phyloP scores from a whole-genome alignment of 2,113 vertebrate species.

The Myotis lucifugus region DNA sequence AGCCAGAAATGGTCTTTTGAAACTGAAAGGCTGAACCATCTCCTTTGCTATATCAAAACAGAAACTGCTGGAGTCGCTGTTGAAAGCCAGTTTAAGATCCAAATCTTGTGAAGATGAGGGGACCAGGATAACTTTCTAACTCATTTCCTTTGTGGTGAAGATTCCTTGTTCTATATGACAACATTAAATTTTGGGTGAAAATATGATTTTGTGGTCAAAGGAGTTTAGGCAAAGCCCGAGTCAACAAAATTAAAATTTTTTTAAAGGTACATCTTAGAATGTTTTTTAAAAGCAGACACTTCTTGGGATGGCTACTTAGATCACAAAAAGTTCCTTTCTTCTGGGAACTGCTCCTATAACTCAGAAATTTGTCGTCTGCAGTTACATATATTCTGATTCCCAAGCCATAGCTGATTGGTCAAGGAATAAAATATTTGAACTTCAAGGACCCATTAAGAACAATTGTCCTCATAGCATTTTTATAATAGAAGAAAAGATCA shows the following conservation, averaged over 20 bases:
- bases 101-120: not conserved
- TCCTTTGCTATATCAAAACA: not conserved
- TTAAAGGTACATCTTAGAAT: not conserved
- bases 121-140: not conserved
- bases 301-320: not conserved
- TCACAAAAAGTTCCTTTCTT: not conserved
- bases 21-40: not conserved
- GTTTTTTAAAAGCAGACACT: not conserved
- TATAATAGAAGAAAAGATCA: too few species aligned
- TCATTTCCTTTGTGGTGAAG: not conserved
- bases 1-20: not conserved
- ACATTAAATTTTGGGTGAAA: not conserved
- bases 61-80: not conserved
- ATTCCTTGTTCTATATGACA: not conserved
- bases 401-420: not conserved
- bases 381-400: not conserved
- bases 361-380: not conserved
- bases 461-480: not conserved
- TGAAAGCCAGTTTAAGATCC: not conserved
- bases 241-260: conserved; percentile 29
- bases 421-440: not conserved
- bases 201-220: not conserved
- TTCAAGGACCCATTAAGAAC: not conserved
- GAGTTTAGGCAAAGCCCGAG: not conserved
- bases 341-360: not conserved